These are phyloP conservation scores for Dasypogon diadema DNA, from an alignment of 2,888 invertebrate species.

Conservation along the genomic window DNA sequence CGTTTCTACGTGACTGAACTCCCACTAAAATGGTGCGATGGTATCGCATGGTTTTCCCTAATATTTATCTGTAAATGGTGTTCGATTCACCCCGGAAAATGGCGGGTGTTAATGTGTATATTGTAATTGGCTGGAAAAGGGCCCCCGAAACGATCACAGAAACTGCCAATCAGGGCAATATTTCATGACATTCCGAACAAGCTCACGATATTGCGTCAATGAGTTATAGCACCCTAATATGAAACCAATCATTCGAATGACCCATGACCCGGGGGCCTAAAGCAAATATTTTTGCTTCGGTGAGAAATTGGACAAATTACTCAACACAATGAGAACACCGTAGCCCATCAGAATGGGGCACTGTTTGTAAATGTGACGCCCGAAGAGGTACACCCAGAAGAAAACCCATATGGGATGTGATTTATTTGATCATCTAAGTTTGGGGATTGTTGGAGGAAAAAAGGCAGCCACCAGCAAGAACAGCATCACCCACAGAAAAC, in stretches of 20 bases:
- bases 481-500: neutral
- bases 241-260: constrained; percentile 48
- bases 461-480: neutral
- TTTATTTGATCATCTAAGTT: constrained; percentile 46
- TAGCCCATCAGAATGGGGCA: constrained; percentile 11
- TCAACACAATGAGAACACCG: constrained; percentile 46
- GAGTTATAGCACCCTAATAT: constrained; percentile 44
- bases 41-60: neutral
- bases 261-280: constrained; percentile 43
- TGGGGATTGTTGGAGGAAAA: constrained; percentile 6
- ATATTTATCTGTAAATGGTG: neutral
- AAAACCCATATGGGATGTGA: constrained; percentile 45
- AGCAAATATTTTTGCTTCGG: constrained; percentile 40
- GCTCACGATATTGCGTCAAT: constrained; percentile 37
- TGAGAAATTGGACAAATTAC: constrained; percentile 49
- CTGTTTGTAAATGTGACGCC: constrained; percentile 3
- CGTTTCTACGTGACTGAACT: constrained; percentile 18
- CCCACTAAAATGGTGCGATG: neutral
- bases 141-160: constrained; percentile 17
- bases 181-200: constrained; percentile 38
- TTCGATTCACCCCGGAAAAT: neutral
- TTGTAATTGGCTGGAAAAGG: constrained; percentile 9
- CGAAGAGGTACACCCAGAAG: constrained; percentile 2
- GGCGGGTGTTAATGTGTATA: constrained; percentile 18
- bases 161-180: constrained; percentile 37